Conservation (phyloP, 2,888 invertebrate genomes). For the Stramonita haemastoma region DNA sequence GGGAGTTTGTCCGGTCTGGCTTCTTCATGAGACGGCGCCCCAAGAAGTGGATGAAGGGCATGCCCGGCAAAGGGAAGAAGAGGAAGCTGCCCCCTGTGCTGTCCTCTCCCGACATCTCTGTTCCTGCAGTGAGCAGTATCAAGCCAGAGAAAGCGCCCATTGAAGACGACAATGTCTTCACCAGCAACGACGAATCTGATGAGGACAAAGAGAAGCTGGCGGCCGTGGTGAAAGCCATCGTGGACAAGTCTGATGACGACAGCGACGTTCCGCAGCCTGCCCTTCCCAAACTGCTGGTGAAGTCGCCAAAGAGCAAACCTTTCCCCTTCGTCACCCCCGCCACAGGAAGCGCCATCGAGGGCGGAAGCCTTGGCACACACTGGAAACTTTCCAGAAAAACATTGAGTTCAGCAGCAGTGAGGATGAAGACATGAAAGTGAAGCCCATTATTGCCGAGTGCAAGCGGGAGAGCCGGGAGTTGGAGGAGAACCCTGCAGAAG, state of each 20-base stretch:
- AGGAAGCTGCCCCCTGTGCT: neutral
- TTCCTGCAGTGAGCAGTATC: neutral
- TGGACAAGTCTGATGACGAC: constrained; percentile 3
- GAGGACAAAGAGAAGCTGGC: constrained; percentile 30
- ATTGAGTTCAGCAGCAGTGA: constrained; percentile 26
- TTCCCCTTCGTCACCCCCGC: neutral
- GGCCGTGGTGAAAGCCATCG: constrained; percentile 30
- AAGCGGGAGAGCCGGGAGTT: neutral
- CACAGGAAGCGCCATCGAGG: constrained; percentile 36
- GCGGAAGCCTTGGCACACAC: constrained; percentile 35
- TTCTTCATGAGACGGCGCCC: constrained; percentile 37
- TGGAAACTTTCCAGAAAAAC: neutral
- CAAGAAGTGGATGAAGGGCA: constrained; percentile 24
- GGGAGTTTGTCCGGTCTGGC: constrained; percentile 37
- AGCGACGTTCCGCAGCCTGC: neutral
- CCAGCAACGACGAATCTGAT: constrained; percentile 35
- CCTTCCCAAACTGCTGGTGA: constrained; percentile 30
- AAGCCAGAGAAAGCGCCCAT: constrained; percentile 5
- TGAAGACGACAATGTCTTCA: constrained; percentile 36
- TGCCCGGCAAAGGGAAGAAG: neutral
- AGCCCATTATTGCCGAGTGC: neutral
- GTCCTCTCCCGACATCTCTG: neutral
- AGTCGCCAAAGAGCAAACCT: constrained; percentile 21
- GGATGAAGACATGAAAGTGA: constrained; percentile 28
- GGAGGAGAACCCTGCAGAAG: neutral